phyloP scores from a whole-genome alignment of 2,888 invertebrate genomes.

The Ectobius pallidus region DNA sequence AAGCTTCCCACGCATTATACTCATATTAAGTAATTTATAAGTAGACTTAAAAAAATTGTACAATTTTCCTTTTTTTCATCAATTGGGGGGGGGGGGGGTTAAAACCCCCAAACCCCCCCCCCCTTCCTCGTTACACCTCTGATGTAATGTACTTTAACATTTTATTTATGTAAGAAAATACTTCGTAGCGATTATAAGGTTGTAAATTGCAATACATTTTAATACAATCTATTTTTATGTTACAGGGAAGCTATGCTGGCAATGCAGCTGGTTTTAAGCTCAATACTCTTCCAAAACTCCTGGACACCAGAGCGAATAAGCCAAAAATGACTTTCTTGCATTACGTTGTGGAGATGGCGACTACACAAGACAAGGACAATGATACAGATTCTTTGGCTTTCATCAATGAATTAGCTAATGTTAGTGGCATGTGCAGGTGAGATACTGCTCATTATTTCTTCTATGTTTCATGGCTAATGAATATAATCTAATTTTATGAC shows the following conservation, averaged over 20 bases:
- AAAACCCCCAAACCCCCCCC: no score
- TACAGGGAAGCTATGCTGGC: slow-evolving; percentile 60
- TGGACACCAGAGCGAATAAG: slow-evolving; percentile 58
- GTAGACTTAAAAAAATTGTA: no score
- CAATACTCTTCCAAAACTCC: slow-evolving; percentile 56
- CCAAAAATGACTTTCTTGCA: slow-evolving; percentile 60
- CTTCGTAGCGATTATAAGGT: no score
- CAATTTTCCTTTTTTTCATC: no score
- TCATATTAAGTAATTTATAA: no score
- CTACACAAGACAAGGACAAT: slow-evolving; percentile 51
- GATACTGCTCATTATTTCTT: neutral
- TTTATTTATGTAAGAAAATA: no score
- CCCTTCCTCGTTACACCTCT: no score
- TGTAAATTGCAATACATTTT: no score
- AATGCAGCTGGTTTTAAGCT: slow-evolving; percentile 60
- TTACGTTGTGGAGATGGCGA: slow-evolving; percentile 55
- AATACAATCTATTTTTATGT: no score
- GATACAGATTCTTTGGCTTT: slow-evolving; percentile 54
- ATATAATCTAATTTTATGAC: neutral
- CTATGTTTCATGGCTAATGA: neutral
- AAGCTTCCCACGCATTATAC: no score
- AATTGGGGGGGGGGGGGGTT: no score
- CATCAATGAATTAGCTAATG: slow-evolving; percentile 49
- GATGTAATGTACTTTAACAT: no score
- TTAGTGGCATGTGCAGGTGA: slow-evolving; percentile 44